These are phyloP conservation scores for Dicyema japonicum DNA, from an alignment of 1,140 invertebrate species.

Conservation along the genomic window DNA sequence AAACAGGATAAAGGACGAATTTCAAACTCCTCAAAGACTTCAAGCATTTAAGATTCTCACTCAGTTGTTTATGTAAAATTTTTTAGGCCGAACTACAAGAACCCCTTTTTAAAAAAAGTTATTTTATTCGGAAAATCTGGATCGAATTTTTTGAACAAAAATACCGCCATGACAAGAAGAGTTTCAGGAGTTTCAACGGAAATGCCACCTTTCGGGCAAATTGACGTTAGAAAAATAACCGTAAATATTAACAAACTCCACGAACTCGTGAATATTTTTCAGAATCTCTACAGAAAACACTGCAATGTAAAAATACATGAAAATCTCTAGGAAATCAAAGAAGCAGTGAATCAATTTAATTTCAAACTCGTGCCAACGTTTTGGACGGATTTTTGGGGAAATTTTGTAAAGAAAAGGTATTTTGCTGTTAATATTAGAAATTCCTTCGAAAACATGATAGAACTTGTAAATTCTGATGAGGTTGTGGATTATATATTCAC, in stretches of 20 bases:
- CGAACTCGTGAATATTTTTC: conserved; percentile 41
- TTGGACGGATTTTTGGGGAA: conserved; percentile 65
- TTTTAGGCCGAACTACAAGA: too few species aligned
- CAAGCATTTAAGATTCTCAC: too few species aligned
- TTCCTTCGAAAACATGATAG: not conserved
- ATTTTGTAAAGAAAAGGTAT: conserved; percentile 6
- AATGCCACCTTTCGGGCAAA: conserved; percentile 43
- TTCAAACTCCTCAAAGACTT: too few species aligned
- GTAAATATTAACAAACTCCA: too few species aligned
- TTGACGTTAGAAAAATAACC: too few species aligned
- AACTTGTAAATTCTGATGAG: too few species aligned
- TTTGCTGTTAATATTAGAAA: too few species aligned
- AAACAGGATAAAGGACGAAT: too few species aligned
- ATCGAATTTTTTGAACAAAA: conserved; percentile 6
- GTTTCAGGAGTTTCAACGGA: conserved; percentile 36
- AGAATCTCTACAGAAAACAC: conserved; percentile 50
- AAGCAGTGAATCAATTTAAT: conserved; percentile 61
- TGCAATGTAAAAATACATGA: conserved; percentile 30
- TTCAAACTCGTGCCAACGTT: conserved; percentile 52
- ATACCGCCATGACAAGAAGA: conserved; percentile 7
- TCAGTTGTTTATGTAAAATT: too few species aligned
- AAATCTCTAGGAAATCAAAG: conserved; percentile 27
- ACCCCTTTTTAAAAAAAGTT: too few species aligned
- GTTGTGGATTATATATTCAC: conserved; percentile 36
- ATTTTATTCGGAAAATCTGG: too few species aligned